Evolutionary conservation across 2,888 invertebrate species (phyloP).

Genomic region (Hypselothyrea guttata): DNA sequence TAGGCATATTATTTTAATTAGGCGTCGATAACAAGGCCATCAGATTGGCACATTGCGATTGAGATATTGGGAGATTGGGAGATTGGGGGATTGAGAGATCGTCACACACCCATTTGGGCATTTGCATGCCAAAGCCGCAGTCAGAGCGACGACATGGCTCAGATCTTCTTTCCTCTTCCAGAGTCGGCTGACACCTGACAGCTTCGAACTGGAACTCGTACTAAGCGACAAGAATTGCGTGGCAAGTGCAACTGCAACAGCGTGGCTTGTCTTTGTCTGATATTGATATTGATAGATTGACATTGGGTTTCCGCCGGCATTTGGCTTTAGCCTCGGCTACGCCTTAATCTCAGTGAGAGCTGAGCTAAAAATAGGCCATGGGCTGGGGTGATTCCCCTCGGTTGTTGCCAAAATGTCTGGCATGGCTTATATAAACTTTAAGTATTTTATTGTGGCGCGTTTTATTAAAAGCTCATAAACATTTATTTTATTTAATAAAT

Average conservation of each 20-base stretch:
- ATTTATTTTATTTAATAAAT: conserved; percentile 77
- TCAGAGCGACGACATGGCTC: conserved; percentile 36
- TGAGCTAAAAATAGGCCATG: conserved; percentile 31
- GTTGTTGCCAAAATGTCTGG: conserved; percentile 70
- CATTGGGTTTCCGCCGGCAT: conserved; percentile 71
- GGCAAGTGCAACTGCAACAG: conserved; percentile 57
- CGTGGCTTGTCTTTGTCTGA: conserved; percentile 46
- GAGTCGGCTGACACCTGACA: conserved; percentile 75
- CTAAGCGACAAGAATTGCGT: conserved; percentile 65
- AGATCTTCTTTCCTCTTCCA: conserved; percentile 60
- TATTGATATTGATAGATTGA: conserved; percentile 69
- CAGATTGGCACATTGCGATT: conserved; percentile 69
- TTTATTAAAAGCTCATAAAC: conserved; percentile 76
- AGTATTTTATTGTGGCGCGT: conserved; percentile 71
- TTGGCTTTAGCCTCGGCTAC: conserved; percentile 8
- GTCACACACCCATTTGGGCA: conserved; percentile 58
- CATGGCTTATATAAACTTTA: conserved; percentile 65
- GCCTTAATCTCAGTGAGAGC: conserved; percentile 18
- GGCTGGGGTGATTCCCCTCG: conserved; percentile 13
- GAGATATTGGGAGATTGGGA: conserved; percentile 57
- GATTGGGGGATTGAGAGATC: conserved; percentile 28
- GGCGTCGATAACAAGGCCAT: conserved; percentile 70
- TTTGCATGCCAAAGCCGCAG: conserved; percentile 48
- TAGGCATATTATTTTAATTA: conserved; percentile 78
- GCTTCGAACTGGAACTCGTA: conserved; percentile 32